Conservation (phyloP, 2,113 vertebrate species). For the Proterorhinus semilunaris region DNA sequence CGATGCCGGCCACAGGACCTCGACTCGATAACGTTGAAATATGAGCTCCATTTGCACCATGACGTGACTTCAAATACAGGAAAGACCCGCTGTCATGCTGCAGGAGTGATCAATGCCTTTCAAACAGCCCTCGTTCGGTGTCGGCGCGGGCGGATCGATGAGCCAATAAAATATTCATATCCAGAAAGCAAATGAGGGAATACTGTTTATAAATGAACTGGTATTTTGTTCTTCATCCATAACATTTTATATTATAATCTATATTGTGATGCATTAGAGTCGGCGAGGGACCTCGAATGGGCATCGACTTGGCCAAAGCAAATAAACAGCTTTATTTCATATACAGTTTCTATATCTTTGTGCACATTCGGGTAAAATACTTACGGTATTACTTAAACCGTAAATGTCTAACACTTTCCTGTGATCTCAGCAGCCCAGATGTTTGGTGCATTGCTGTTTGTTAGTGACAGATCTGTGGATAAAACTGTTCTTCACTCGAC, state of each 20-base stretch:
- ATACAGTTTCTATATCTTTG: neutral
- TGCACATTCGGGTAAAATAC: neutral
- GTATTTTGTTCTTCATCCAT: neutral
- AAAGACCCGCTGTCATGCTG: conserved; percentile 51
- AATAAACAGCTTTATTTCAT: too few species aligned
- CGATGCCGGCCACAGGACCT: conserved; percentile 23
- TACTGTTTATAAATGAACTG: conserved; percentile 2
- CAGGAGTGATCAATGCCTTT: conserved; percentile 62
- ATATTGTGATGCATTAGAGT: neutral
- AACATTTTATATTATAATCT: conserved; percentile 4
- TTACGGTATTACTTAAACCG: too few species aligned
- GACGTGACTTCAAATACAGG: conserved; percentile 56
- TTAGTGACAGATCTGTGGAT: neutral
- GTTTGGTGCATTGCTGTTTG: neutral
- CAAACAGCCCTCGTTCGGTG: conserved; percentile 48
- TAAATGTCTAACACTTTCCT: neutral
- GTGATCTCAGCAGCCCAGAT: neutral
- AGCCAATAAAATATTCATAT: conserved; percentile 38
- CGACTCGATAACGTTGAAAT: conserved; percentile 69
- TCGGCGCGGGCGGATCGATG: conserved; percentile 64
- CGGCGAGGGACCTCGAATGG: neutral
- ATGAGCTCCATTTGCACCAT: conserved; percentile 64
- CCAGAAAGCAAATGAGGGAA: conserved; percentile 29
- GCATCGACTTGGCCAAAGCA: neutral
- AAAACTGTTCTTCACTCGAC: too few species aligned